These are phyloP conservation scores for Leucania comma DNA, from an alignment of 2,888 invertebrate genomes.

Conservation along the genomic window DNA sequence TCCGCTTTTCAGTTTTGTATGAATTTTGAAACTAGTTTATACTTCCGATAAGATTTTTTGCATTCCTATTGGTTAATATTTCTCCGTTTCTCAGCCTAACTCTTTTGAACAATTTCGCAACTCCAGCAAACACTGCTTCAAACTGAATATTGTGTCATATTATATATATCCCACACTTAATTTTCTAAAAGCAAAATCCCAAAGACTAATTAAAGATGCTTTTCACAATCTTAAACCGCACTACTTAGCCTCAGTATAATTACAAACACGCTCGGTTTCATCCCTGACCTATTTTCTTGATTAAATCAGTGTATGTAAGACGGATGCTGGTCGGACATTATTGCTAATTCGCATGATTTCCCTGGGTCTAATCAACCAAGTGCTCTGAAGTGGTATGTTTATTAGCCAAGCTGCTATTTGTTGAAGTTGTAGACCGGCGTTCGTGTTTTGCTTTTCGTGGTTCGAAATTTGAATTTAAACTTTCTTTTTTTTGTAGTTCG, in stretches of 20 bases:
- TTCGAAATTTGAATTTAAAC: conserved; percentile 27
- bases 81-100: no score
- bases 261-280: conserved; percentile 42
- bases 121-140: no score
- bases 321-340: conserved; percentile 61
- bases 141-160: not conserved
- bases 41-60: no score
- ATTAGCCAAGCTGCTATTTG: conserved; percentile 58
- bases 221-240: conserved; percentile 47
- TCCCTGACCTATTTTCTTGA: conserved; percentile 63
- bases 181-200: conserved; percentile 37
- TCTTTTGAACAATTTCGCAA: no score
- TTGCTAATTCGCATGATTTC: conserved; percentile 81
- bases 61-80: no score
- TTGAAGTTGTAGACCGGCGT: conserved; percentile 46
- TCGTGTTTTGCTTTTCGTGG: conserved; percentile 39
- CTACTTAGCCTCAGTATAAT: conserved; percentile 51
- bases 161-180: not conserved
- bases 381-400: conserved; percentile 75
- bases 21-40: no score
- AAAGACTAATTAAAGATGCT: conserved; percentile 36
- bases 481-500: conserved; percentile 1
- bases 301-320: conserved; percentile 70
- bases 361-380: conserved; percentile 80
- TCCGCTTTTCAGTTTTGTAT: no score